Conservation (phyloP, 2,888 invertebrate species). For the Orthosia incerta region DNA sequence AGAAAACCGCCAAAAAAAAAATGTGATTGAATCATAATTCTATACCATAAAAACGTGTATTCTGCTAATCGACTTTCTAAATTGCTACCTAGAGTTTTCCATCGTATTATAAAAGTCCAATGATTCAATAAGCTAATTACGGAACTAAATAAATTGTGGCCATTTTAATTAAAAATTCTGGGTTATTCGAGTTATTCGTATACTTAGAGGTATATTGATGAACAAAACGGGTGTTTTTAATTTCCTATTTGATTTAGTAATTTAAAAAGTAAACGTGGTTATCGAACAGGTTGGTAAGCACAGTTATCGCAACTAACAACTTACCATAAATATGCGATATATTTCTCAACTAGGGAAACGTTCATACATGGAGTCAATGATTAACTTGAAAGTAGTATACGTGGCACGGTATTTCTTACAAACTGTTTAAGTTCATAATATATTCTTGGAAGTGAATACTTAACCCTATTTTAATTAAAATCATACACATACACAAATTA, state of each 20-base stretch:
- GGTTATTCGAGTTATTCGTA: neutral
- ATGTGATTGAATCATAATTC: neutral
- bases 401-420: neutral
- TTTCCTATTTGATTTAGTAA: constrained; percentile 3
- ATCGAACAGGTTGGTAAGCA: constrained; percentile 11
- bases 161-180: constrained; percentile 1
- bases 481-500: too few species aligned
- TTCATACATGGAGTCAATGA: constrained; percentile 16
- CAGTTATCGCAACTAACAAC: constrained; percentile 26
- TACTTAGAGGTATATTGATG: neutral
- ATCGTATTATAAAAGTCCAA: neutral
- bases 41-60: neutral
- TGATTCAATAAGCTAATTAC: constrained; percentile 23
- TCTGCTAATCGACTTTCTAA: constrained; percentile 29
- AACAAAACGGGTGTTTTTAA: neutral
- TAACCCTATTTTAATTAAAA: neutral
- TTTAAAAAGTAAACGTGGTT: constrained; percentile 10
- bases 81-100: constrained; percentile 11
- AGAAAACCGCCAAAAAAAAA: too few species aligned
- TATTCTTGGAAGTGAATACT: neutral
- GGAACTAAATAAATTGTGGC: neutral
- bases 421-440: neutral
- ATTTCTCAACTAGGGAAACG: constrained; percentile 24
- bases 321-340: constrained; percentile 24
- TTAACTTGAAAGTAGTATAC: constrained; percentile 35